Conservation (phyloP, 2,113 vertebrate species). For the Oryzias curvinotus region DNA sequence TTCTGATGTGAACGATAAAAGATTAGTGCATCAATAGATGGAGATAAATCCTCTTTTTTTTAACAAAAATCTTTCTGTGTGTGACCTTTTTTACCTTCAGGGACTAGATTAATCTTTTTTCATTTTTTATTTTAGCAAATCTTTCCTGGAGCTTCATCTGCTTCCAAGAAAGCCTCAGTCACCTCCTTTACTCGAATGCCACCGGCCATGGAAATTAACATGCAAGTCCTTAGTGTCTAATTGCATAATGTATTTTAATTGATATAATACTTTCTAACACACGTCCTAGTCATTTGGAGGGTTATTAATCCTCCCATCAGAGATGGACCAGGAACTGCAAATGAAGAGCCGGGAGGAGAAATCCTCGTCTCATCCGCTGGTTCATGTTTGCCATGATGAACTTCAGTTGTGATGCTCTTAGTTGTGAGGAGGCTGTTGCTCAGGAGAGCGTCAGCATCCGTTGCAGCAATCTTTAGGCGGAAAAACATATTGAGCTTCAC, state of each 20-base stretch:
- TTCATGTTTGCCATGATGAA: constrained; percentile 1
- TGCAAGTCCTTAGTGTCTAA: constrained; percentile 18
- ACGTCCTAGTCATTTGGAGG: not conserved
- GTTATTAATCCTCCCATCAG: not conserved
- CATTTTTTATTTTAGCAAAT: no score
- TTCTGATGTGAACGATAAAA: no score
- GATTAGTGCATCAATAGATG: no score
- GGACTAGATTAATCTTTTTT: no score
- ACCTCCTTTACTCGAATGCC: constrained; percentile 22
- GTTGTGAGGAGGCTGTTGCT: not conserved
- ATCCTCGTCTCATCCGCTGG: constrained; percentile 3
- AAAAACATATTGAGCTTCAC: constrained; percentile 38
- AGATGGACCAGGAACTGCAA: not conserved
- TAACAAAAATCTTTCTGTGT: no score
- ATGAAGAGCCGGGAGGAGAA: constrained; percentile 4
- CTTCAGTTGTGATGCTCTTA: constrained; percentile 7
- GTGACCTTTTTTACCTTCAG: no score
- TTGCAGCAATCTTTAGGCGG: constrained; percentile 33
- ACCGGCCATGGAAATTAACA: constrained; percentile 29
- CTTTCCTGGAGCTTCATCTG: constrained; percentile 1
- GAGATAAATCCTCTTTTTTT: no score
- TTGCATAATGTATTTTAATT: constrained; percentile 22
- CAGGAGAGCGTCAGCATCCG: constrained; percentile 4
- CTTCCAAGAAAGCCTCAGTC: constrained; percentile 18
- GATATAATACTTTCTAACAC: constrained; percentile 20